phyloP scores from a whole-genome alignment of 2,797 vertebrate genomes.

The Sphaeramia orbicularis region DNA sequence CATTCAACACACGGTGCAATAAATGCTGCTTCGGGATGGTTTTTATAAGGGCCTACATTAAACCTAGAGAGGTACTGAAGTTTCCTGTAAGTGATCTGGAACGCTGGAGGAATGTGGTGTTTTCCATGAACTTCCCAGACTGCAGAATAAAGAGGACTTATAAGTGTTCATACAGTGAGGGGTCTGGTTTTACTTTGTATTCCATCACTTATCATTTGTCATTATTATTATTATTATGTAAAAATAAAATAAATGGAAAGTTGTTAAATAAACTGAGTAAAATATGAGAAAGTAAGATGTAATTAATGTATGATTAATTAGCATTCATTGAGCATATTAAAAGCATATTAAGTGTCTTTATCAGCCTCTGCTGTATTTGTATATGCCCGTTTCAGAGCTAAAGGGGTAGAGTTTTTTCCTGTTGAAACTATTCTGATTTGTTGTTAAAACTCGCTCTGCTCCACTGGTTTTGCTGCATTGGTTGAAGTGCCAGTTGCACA shows the following conservation, averaged over 20 bases:
- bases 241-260: background rate
- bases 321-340: background rate
- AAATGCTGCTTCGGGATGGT: conserved; percentile 29
- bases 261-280: background rate
- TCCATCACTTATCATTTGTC: background rate
- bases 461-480: no score
- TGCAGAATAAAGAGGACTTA: conserved; percentile 3
- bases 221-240: background rate
- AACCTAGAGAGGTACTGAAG: conserved; percentile 43
- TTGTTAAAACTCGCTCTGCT: no score
- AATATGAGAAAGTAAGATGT: background rate
- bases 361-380: conserved; percentile 11
- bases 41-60: conserved; percentile 39
- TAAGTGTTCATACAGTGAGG: background rate
- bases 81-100: conserved; percentile 49
- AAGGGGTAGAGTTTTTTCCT: no score
- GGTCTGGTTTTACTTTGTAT: background rate
- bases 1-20: conserved; percentile 49
- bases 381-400: background rate
- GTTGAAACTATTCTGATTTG: no score
- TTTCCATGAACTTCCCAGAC: conserved; percentile 34
- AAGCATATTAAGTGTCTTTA: conserved; percentile 18
- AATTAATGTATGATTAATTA: background rate
- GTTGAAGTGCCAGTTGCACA: no score
- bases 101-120: conserved; percentile 52